Conservation (phyloP, 92 coral and sea anemone genomes). For the Siderastrea siderea region DNA sequence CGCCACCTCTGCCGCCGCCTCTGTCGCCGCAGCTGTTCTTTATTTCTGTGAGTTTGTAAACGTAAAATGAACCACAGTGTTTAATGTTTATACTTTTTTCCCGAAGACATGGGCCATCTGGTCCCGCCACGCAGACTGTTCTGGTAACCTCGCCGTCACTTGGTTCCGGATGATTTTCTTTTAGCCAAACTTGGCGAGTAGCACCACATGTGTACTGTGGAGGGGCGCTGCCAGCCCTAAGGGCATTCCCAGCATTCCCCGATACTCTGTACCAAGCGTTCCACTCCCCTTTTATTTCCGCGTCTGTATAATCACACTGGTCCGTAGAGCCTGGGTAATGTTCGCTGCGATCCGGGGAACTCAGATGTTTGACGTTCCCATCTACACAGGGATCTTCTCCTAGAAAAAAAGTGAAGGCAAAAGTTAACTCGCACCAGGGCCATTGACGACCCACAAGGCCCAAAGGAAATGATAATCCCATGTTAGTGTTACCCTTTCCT, state of each 20-base stretch:
- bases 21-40: not conserved
- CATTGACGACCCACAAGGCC: no score
- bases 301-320: not conserved
- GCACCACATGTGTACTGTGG: not conserved
- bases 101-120: not conserved
- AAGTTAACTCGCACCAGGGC: no score
- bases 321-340: no score
- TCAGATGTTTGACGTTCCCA: not conserved
- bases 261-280: conserved; percentile 5
- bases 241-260: conserved; percentile 20
- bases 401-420: no score
- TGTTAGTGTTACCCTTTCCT: no score
- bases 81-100: not conserved
- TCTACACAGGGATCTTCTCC: conserved; percentile 4
- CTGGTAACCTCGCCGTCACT: not conserved
- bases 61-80: conserved; percentile 16
- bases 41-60: not conserved
- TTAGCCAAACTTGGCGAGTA: not conserved
- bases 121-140: not conserved
- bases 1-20: no score
- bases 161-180: not conserved
- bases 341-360: not conserved
- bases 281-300: not conserved
- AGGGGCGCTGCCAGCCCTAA: not conserved
- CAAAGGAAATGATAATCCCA: no score